These are phyloP conservation scores for Mantis religiosa DNA, from an alignment of 2,888 invertebrate species.

Conservation along the genomic window DNA sequence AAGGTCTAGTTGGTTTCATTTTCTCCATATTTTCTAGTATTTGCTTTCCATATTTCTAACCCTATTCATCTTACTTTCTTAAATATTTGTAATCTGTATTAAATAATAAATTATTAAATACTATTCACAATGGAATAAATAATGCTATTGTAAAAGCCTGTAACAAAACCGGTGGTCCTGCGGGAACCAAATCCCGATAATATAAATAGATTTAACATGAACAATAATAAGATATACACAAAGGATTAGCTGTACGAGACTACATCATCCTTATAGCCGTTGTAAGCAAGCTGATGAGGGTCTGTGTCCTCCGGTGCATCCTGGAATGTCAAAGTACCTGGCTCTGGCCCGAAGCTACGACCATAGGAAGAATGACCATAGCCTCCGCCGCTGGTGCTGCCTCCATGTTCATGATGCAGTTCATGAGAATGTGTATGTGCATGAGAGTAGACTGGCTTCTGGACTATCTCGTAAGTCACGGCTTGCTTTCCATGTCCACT, in stretches of 20 bases:
- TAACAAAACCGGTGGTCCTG: too few relatives aligned
- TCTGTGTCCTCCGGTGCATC: neutral
- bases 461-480: slow-evolving; percentile 73
- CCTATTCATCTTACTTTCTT: too few relatives aligned
- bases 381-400: slow-evolving; percentile 53
- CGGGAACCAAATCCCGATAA: too few relatives aligned
- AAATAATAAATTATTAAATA: too few relatives aligned
- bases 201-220: too few relatives aligned
- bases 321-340: neutral
- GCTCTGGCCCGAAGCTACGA: slow-evolving; percentile 25
- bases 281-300: neutral
- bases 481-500: slow-evolving; percentile 53
- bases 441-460: slow-evolving; percentile 73
- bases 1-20: too few relatives aligned
- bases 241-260: neutral
- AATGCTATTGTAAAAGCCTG: too few relatives aligned
- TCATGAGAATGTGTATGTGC: slow-evolving; percentile 62
- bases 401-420: slow-evolving; percentile 53
- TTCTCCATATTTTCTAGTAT: too few relatives aligned
- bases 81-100: too few relatives aligned
- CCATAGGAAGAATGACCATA: slow-evolving; percentile 41
- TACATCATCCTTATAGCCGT: neutral
- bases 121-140: too few relatives aligned
- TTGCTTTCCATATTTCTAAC: too few relatives aligned
- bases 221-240: too few relatives aligned